Evolutionary conservation across 1,140 invertebrate genomes (phyloP).

Genomic region (Drosophila jambulina): DNA sequence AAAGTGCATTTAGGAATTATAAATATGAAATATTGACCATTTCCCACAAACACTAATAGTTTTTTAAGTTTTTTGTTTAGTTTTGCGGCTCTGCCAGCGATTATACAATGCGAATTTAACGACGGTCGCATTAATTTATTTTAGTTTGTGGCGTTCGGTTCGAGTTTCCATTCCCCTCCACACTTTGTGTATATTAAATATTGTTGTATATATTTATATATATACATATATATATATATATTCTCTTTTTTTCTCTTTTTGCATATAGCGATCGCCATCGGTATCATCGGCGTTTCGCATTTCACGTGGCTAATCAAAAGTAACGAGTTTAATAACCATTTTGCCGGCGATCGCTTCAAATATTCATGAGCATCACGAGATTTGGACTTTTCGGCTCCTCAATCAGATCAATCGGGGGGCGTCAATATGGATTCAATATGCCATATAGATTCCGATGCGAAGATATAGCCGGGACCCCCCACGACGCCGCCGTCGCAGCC

Average conservation of each 20-base stretch:
- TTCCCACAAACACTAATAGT: neutral
- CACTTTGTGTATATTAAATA: conserved; percentile 8
- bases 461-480: conserved; percentile 9
- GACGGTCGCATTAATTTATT: conserved; percentile 48
- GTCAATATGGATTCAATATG: neutral
- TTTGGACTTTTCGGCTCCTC: conserved; percentile 5
- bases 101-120: conserved; percentile 51
- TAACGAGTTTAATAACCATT: conserved; percentile 18
- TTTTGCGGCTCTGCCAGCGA: conserved; percentile 21
- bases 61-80: conserved; percentile 31
- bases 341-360: conserved; percentile 30
- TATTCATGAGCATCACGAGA: conserved; percentile 54
- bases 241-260: neutral
- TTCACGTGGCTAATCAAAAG: conserved; percentile 44
- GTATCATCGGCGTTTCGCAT: conserved; percentile 22
- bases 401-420: conserved; percentile 3
- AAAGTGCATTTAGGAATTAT: no score
- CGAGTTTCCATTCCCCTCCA: conserved; percentile 27
- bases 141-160: conserved; percentile 34
- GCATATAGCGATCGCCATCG: neutral
- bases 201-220: conserved; percentile 10
- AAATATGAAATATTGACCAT: neutral
- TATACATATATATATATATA: no score
- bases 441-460: neutral
- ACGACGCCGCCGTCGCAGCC: neutral